Conservation (phyloP, 2,888 invertebrate genomes). For the Anaspis maculata region DNA sequence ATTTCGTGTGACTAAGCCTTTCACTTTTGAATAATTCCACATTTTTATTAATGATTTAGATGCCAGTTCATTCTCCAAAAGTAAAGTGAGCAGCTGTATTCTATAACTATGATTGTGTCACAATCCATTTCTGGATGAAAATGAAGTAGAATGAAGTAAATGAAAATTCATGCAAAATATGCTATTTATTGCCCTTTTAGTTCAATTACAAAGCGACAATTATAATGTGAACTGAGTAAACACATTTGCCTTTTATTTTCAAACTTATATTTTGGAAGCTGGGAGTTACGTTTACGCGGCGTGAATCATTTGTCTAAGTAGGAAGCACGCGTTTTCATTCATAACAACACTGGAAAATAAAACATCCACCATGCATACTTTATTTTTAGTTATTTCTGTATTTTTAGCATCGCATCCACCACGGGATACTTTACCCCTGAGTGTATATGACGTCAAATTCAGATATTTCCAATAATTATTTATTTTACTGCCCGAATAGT, state of each 20-base stretch:
- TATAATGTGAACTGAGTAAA: too few relatives aligned
- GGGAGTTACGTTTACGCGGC: conserved; percentile 3
- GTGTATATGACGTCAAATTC: conserved; percentile 2
- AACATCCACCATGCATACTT: conserved; percentile 3
- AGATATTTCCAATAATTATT: background rate
- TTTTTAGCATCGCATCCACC: conserved; percentile 1
- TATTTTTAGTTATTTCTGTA: conserved; percentile 3
- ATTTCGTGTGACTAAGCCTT: too few relatives aligned
- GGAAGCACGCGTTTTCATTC: conserved; percentile 6
- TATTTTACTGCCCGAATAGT: too few relatives aligned
- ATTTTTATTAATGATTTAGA: too few relatives aligned
- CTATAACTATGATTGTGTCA: too few relatives aligned
- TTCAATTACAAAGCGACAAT: conserved; percentile 2
- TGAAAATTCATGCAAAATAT: too few relatives aligned
- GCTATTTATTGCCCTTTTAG: too few relatives aligned
- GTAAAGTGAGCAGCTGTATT: too few relatives aligned
- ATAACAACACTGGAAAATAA: conserved; percentile 8
- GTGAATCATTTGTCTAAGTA: background rate
- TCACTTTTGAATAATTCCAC: too few relatives aligned
- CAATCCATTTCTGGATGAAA: too few relatives aligned
- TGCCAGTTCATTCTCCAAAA: too few relatives aligned
- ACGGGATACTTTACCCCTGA: conserved; percentile 1
- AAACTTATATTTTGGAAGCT: conserved; percentile 7
- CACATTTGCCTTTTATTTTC: conserved; percentile 8
- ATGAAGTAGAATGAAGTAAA: too few relatives aligned